phyloP scores from a whole-genome alignment of 2,113 vertebrate species.

The Uria lomvia region DNA sequence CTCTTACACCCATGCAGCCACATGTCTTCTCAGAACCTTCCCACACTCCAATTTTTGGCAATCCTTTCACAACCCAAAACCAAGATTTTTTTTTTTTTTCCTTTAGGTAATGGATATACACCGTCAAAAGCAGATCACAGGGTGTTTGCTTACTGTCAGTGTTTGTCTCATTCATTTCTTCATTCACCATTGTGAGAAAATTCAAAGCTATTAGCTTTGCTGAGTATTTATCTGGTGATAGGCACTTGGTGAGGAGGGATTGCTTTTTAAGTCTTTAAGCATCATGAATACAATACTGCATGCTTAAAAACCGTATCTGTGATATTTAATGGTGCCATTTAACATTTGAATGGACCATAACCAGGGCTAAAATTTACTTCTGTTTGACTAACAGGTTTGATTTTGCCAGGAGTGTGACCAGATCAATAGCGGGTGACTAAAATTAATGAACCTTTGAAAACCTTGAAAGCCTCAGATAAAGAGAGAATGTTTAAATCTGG shows the following conservation, averaged over 20 bases:
- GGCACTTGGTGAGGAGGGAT: neutral
- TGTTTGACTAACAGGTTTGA: conserved; percentile 11
- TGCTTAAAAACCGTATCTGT: neutral
- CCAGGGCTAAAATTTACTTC: conserved; percentile 14
- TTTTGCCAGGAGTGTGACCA: neutral
- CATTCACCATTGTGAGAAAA: neutral
- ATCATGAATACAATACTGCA: neutral
- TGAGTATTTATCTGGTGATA: neutral
- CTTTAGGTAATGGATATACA: neutral
- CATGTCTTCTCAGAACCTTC: neutral
- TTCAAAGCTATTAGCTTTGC: neutral
- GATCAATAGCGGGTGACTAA: conserved; percentile 18
- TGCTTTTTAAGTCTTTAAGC: neutral
- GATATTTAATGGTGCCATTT: conserved; percentile 12
- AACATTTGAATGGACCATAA: neutral
- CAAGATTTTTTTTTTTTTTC: neutral
- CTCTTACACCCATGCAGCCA: accelerated
- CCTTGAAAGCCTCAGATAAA: neutral
- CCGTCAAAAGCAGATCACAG: neutral
- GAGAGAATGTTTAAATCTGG: neutral
- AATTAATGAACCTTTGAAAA: conserved; percentile 42
- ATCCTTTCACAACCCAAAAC: neutral
- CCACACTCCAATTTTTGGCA: neutral
- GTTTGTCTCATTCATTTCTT: neutral
- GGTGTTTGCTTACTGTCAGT: neutral